phyloP scores from a whole-genome alignment of 2,797 vertebrate genomes.

The Thripadectes ignobilis region DNA sequence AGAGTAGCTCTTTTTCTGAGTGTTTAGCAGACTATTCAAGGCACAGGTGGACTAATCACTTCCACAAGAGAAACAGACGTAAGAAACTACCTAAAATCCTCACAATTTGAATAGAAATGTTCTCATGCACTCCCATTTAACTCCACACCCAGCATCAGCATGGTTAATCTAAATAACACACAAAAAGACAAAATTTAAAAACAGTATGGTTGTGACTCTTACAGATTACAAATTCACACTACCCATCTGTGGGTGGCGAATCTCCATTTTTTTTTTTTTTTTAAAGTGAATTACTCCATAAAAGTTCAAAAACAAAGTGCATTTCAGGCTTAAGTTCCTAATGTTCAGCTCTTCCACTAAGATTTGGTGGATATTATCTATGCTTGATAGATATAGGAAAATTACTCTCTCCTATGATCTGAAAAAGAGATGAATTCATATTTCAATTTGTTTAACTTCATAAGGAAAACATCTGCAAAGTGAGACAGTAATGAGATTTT shows the following conservation, averaged over 20 bases:
- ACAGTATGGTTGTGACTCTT: not conserved
- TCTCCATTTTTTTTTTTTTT: not conserved
- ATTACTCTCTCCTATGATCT: not conserved
- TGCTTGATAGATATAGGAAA: not conserved
- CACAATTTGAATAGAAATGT: not conserved
- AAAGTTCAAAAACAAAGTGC: not conserved
- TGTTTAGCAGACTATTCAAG: not conserved
- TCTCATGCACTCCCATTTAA: not conserved
- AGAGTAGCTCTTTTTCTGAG: not conserved
- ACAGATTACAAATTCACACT: not conserved
- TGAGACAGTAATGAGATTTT: not conserved
- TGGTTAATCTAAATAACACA: not conserved
- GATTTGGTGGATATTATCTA: not conserved
- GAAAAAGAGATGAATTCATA: not conserved
- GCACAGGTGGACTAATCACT: not conserved
- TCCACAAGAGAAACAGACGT: not conserved
- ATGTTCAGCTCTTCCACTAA: not conserved
- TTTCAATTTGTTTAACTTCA: not conserved
- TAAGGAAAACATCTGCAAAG: not conserved
- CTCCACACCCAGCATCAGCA: not conserved
- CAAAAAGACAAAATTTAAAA: not conserved
- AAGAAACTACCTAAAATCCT: not conserved
- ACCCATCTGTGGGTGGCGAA: not conserved
- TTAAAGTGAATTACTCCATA: not conserved
- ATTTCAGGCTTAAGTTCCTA: not conserved